A percentile compares a stretch with the other conserved stretches of the same genome.
phyloP scores from a whole-genome alignment of 1,140 invertebrate genomes.

The Elymnias hypermnestra region DNA sequence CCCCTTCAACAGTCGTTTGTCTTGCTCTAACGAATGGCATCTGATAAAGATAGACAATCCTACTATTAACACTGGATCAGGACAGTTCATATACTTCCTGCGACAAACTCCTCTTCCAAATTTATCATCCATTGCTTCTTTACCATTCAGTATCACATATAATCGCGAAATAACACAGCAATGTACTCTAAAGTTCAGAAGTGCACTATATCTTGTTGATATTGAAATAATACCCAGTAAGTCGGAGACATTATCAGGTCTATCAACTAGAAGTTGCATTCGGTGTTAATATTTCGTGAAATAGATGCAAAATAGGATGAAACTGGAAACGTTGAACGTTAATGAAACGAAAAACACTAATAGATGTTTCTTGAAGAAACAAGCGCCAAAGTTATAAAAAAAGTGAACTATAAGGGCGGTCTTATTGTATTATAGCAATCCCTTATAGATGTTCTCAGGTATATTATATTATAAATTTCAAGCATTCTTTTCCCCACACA shows the following conservation, averaged over 20 bases:
- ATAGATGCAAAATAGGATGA: background rate
- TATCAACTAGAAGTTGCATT: slow-evolving; percentile 3
- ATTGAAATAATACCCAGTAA: background rate
- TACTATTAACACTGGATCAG: slow-evolving; percentile 16
- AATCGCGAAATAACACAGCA: no score
- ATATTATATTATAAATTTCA: no score
- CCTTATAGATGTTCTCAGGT: no score
- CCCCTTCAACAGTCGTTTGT: slow-evolving; percentile 11
- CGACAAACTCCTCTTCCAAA: background rate
- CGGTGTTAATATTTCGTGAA: slow-evolving; percentile 7
- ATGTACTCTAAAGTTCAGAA: no score
- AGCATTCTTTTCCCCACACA: no score
- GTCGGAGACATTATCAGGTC: background rate
- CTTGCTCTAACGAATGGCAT: slow-evolving; percentile 7
- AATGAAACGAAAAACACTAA: no score
- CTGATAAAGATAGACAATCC: slow-evolving; percentile 7
- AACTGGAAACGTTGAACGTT: no score
- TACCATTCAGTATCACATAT: no score
- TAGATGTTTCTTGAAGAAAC: no score
- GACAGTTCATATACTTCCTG: background rate
- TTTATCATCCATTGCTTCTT: slow-evolving; percentile 7
- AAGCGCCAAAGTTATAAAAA: no score
- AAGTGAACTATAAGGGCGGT: no score
- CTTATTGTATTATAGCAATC: no score
- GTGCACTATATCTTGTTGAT: background rate